These are phyloP conservation scores for Luidia sarsii DNA, from an alignment of 53 echinoderm and acorn worm species.

Conservation along the genomic window DNA sequence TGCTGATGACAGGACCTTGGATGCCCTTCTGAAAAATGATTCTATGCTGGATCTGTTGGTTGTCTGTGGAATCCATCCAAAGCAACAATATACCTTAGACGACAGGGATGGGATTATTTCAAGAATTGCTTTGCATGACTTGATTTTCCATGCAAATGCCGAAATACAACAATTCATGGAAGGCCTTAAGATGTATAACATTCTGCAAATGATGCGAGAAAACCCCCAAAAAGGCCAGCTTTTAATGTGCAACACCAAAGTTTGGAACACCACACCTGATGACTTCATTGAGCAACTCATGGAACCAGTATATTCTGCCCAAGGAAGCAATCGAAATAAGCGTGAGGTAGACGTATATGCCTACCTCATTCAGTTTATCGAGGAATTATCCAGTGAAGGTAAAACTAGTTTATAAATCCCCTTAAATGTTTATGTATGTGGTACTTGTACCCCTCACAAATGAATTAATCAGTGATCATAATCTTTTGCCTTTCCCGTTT, in stretches of 20 bases:
- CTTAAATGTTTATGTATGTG: too few species aligned
- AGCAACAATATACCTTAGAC: background rate
- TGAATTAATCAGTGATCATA: too few species aligned
- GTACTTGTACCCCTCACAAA: too few species aligned
- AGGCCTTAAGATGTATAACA: background rate
- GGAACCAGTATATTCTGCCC: background rate
- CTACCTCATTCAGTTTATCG: background rate
- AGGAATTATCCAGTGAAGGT: constrained; percentile 11
- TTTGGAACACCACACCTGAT: background rate
- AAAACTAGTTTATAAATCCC: background rate
- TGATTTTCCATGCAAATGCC: background rate
- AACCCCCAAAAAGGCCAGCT: background rate
- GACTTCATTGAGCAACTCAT: background rate
- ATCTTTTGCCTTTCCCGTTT: background rate
- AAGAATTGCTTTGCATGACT: background rate
- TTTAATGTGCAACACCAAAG: background rate
- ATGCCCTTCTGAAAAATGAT: background rate
- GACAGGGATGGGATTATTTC: background rate
- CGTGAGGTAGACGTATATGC: constrained; percentile 3
- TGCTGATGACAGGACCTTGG: background rate
- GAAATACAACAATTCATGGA: constrained; percentile 6
- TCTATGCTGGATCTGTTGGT: background rate
- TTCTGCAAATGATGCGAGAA: background rate
- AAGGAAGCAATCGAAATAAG: background rate
- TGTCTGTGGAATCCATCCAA: background rate